Evolutionary conservation across 2,113 vertebrate species (phyloP).

Genomic region (Sebastes schlegelii): DNA sequence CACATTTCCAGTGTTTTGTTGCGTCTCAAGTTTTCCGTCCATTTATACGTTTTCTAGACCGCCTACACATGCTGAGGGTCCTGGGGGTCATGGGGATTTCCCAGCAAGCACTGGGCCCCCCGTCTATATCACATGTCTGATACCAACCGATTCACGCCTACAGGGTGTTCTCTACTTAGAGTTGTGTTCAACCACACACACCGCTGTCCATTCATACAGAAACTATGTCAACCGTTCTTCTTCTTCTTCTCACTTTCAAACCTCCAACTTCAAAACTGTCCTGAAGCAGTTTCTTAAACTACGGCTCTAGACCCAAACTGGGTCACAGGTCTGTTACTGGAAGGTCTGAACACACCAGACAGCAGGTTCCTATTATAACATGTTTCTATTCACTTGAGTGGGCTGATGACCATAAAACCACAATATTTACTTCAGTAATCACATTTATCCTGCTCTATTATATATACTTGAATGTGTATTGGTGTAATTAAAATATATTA

Average conservation of each 20-base stretch:
- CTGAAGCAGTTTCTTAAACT: neutral
- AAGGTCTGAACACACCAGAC: conserved; percentile 1
- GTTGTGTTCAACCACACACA: conserved; percentile 22
- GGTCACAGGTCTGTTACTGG: conserved; percentile 13
- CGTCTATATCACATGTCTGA: neutral
- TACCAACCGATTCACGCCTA: neutral
- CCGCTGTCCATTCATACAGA: conserved; percentile 34
- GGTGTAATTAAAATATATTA: too few species aligned
- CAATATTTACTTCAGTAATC: neutral
- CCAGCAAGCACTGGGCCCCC: neutral
- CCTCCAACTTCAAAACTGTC: conserved; percentile 4
- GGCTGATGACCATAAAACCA: neutral
- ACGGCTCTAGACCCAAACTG: neutral
- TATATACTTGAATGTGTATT: neutral
- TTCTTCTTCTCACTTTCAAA: neutral
- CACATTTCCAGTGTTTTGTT: neutral
- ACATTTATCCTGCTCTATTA: neutral
- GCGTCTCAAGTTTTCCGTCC: neutral
- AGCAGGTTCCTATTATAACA: neutral
- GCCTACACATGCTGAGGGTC: neutral
- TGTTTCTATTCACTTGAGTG: neutral
- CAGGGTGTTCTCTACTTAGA: neutral
- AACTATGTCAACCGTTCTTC: conserved; percentile 15
- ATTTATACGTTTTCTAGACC: neutral
- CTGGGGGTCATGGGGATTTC: neutral